Base-by-base conservation (phyloP, 2,888 invertebrate species). In the Operophtera brumata region DNA sequence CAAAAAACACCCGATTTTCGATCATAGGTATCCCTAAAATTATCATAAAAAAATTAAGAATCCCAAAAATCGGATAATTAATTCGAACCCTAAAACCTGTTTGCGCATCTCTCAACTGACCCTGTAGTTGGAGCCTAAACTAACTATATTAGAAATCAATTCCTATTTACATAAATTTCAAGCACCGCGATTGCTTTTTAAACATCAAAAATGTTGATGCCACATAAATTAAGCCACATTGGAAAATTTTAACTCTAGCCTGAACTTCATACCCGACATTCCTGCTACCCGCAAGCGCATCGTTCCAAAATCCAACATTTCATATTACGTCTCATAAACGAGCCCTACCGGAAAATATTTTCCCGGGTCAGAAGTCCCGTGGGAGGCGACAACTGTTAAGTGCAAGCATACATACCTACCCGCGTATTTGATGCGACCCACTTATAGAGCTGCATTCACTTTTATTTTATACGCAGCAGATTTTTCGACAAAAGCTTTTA, bases 401-500 rank as follows among this genome's bases (percentile, higher is more conserved):
- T 68, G 73, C 66, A 60, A 61, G 63, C 65, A 66, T 71, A n/a
- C n/a, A n/a, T n/a, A n/a, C n/a, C n/a, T n/a, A 75, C 64, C 62
- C 70, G 64, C 67, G 76, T 71, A 76, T 82, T 77, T 73, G 73
- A 71, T 75, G 72, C 68, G 52, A 66, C 64, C 69, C 73, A 80
- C 78, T 83, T 83, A 84, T 77, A 79, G 71, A 77, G 75, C 73
- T 76, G 78, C 78, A 75, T 73, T 67, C 75, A 75, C 73, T 79
- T 80, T 80, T 81, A 81, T 82, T 84, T 83, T 77, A 76, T 77
- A 72, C 67, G 61, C 62, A 64, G 69, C 70, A 75, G 69, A 83
- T 83, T 85, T 87, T 88, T 84, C 70, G 70, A 76, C 78, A 75
- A 86, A 86, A 85, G 86, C 87, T 87, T 86, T 88, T 86, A 87